A percentile compares a stretch with the other conserved stretches of the same genome.
These are phyloP conservation scores for Callorhinus ursinus DNA, from an alignment of 2,113 vertebrate species.

Conservation along the genomic window DNA sequence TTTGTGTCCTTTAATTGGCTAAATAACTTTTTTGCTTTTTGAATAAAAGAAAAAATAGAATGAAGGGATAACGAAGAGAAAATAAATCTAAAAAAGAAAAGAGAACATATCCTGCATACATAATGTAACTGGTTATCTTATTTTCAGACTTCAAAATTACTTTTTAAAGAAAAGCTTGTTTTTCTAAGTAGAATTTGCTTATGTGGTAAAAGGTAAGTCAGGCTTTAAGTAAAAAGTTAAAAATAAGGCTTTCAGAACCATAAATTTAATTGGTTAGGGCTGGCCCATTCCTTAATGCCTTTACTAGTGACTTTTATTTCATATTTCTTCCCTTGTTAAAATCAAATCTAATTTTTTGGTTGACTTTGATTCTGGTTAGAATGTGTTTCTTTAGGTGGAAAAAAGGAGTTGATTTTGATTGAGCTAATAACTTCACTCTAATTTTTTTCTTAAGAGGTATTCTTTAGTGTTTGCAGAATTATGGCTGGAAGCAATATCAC, in stretches of 20 bases:
- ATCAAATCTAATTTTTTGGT: not conserved
- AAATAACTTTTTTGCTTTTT: not conserved
- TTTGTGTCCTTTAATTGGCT: not conserved
- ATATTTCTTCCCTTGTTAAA: not conserved
- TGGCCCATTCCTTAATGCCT: not conserved
- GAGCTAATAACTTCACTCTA: not conserved
- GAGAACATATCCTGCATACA: not conserved
- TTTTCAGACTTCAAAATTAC: constrained; percentile 22
- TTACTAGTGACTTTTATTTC: constrained; percentile 28
- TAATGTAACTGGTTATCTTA: not conserved
- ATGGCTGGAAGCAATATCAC: not conserved
- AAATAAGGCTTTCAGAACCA: not conserved
- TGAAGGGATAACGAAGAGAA: constrained; percentile 33
- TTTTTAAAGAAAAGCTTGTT: not conserved
- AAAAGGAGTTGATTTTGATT: not conserved
- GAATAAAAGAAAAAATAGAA: not conserved
- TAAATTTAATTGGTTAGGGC: not conserved
- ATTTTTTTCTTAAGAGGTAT: not conserved
- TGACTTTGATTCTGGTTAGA: not conserved
- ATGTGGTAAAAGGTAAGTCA: not conserved
- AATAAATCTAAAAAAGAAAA: constrained; percentile 15
- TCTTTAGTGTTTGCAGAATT: not conserved
- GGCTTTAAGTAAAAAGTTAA: not conserved
- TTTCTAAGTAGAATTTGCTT: constrained; percentile 19
- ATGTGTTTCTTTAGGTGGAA: not conserved